These are phyloP conservation scores for Hippocampus guttulatus DNA, from an alignment of 2,113 vertebrate genomes.

Conservation along the genomic window DNA sequence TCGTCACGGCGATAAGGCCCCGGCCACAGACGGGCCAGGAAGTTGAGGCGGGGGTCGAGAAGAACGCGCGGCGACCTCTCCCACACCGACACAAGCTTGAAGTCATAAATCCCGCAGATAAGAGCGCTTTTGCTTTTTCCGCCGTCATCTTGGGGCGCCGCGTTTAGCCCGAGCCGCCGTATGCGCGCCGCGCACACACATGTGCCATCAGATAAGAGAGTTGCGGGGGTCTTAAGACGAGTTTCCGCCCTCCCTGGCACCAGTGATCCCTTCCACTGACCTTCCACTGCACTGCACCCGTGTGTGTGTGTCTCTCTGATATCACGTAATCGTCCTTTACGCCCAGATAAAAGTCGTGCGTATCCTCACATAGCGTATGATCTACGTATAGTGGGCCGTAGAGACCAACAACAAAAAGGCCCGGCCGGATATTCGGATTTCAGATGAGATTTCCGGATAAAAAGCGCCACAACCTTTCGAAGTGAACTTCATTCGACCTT, in stretches of 20 bases:
- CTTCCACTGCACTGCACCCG: constrained; percentile 22
- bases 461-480: neutral
- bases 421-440: neutral
- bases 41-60: constrained; percentile 55
- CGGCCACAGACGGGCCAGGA: constrained; percentile 64
- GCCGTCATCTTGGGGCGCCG: neutral
- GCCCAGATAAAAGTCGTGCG: neutral
- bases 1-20: constrained; percentile 53
- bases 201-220: constrained; percentile 42
- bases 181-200: neutral
- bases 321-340: neutral
- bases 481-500: neutral
- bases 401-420: neutral
- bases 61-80: constrained; percentile 30
- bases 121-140: constrained; percentile 6
- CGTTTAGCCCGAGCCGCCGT: neutral
- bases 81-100: constrained; percentile 36
- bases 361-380: neutral
- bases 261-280: constrained; percentile 49
- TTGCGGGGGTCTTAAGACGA: constrained; percentile 1
- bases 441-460: neutral
- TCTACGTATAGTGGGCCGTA: neutral
- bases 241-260: constrained; percentile 35
- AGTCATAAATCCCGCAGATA: constrained; percentile 44
- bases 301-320: neutral